Percentiles rank a stretch among this genome's conserved stretches.
Conservation (phyloP, 2,113 vertebrate species). For the cat (Felis catus) region F.catus_Fca126_mat1.0 CM031419.1:154037001-154037500, state of each 20-base stretch:
- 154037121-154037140: slow-evolving; percentile 92
- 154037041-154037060: slow-evolving; percentile 78
- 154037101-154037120: slow-evolving; percentile 91
- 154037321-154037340: background rate
- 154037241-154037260: background rate
- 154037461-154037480: background rate
- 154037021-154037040: background rate
- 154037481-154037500: background rate
- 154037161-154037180: background rate
- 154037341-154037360: background rate
- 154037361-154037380: background rate
- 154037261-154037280: background rate
- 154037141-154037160: slow-evolving; percentile 85
- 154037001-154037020: background rate
- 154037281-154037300: background rate
- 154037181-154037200: background rate
- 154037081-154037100: slow-evolving; percentile 89
- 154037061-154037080: slow-evolving; percentile 91
- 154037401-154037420: background rate
- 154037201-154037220: slow-evolving; percentile 4
- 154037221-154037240: background rate
- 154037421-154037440: background rate
- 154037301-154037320: background rate
- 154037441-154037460: background rate
- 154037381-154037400: background rate